phyloP scores from a whole-genome alignment of 1,140 invertebrate species.

The Diorhabda sublineata region DNA sequence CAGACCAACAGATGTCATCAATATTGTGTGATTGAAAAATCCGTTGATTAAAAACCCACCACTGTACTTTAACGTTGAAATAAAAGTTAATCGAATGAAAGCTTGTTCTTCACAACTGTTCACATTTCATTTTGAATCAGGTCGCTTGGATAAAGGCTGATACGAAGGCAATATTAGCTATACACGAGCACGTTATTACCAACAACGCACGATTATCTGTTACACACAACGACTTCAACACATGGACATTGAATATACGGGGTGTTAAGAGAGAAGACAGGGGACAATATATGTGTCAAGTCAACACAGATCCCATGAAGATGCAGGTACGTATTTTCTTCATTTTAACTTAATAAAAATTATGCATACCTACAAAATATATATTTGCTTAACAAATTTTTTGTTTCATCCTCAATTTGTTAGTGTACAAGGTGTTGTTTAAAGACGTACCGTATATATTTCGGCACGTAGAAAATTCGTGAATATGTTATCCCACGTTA shows the following conservation, averaged over 20 bases:
- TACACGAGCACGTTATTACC: conserved; percentile 88
- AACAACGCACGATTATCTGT: conserved; percentile 82
- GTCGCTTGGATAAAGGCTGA: conserved; percentile 91
- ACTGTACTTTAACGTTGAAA: conserved; percentile 13
- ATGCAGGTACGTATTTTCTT: conserved; percentile 64
- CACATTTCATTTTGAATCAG: conserved; percentile 52
- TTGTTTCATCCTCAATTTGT: too few relatives aligned
- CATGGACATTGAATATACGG: conserved; percentile 82
- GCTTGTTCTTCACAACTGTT: conserved; percentile 22
- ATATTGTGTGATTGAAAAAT: conserved; percentile 8
- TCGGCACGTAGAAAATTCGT: too few relatives aligned
- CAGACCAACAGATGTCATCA: conserved; percentile 4
- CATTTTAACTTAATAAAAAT: not conserved
- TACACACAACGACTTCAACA: conserved; percentile 81
- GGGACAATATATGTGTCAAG: conserved; percentile 89
- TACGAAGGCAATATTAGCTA: conserved; percentile 85
- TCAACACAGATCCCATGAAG: conserved; percentile 91
- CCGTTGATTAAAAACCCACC: conserved; percentile 5
- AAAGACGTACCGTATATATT: too few relatives aligned
- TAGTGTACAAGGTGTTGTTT: too few relatives aligned
- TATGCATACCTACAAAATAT: too few relatives aligned
- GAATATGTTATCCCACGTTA: too few relatives aligned
- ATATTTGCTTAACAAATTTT: too few relatives aligned
- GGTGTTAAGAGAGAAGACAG: conserved; percentile 77
- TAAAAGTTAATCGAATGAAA: conserved; percentile 20